Conservation (phyloP, 2,888 invertebrate species). For the Galerucella nymphaeae region DNA sequence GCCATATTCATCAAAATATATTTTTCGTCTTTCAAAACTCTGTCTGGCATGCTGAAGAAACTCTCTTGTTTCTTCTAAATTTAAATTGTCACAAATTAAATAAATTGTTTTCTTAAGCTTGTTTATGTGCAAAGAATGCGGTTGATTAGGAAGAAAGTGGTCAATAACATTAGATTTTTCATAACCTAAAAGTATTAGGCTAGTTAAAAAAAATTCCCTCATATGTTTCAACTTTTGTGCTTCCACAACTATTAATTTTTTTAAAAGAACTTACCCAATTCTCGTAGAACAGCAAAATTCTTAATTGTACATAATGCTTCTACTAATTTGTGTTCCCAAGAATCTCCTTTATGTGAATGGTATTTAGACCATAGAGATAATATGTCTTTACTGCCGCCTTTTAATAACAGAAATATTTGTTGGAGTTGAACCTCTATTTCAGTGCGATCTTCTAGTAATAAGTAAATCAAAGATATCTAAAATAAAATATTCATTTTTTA, state of each 20-base stretch:
- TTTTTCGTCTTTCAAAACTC: constrained; percentile 47
- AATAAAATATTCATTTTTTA: constrained; percentile 22
- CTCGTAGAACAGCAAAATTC: constrained; percentile 57
- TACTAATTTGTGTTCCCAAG: constrained; percentile 66
- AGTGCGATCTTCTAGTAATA: constrained; percentile 24
- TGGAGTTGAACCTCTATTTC: constrained; percentile 25
- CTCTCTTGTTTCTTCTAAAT: constrained; percentile 53
- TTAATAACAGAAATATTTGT: constrained; percentile 17
- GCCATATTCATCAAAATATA: constrained; percentile 46
- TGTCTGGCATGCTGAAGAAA: constrained; percentile 48
- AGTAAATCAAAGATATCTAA: constrained; percentile 55
- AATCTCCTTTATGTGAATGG: constrained; percentile 47
- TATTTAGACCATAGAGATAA: constrained; percentile 55
- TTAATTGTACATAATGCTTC: constrained; percentile 69
- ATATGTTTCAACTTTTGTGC: no score
- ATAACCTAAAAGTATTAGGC: constrained; percentile 47
- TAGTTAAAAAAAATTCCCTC: no score
- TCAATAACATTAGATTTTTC: constrained; percentile 43
- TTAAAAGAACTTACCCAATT: constrained; percentile 41
- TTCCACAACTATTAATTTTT: not conserved
- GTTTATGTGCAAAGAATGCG: constrained; percentile 58
- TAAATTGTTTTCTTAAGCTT: constrained; percentile 65
- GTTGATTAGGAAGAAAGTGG: constrained; percentile 49
- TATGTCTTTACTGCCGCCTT: constrained; percentile 40
- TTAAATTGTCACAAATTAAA: constrained; percentile 64